A percentile compares a stretch with the other conserved stretches of the same genome.
These are phyloP conservation scores for Erpobdella octoculata DNA, from an alignment of 2,888 invertebrate species.

Conservation along the genomic window DNA sequence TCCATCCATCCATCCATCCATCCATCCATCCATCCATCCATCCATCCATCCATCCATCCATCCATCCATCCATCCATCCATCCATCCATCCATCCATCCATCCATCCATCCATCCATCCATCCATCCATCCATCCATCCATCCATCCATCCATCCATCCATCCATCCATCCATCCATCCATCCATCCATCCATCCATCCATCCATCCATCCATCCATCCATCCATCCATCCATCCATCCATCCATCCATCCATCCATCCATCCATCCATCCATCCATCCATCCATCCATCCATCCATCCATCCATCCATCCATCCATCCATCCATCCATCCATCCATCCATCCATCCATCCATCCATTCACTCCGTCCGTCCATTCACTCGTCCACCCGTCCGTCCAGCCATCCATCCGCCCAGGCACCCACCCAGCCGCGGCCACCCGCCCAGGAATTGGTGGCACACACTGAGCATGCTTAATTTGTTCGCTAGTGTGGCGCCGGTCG, in stretches of 20 bases:
- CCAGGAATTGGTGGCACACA: background rate
- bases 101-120: background rate
- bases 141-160: background rate
- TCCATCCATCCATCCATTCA: background rate
- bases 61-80: background rate
- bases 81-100: background rate
- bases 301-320: background rate
- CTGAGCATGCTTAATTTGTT: conserved; percentile 8
- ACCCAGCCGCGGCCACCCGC: background rate
- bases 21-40: background rate
- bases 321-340: background rate
- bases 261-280: background rate
- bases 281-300: background rate
- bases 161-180: background rate
- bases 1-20: background rate
- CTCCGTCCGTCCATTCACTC: background rate
- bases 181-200: background rate
- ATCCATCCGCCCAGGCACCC: background rate
- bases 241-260: background rate
- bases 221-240: background rate
- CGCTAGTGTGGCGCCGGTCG: background rate
- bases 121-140: background rate
- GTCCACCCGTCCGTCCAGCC: background rate
- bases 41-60: background rate
- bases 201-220: background rate